A percentile compares a stretch with the other conserved stretches of the same genome.
phyloP scores from a whole-genome alignment of 1,140 invertebrate genomes.

The Drosophila bocqueti region DNA sequence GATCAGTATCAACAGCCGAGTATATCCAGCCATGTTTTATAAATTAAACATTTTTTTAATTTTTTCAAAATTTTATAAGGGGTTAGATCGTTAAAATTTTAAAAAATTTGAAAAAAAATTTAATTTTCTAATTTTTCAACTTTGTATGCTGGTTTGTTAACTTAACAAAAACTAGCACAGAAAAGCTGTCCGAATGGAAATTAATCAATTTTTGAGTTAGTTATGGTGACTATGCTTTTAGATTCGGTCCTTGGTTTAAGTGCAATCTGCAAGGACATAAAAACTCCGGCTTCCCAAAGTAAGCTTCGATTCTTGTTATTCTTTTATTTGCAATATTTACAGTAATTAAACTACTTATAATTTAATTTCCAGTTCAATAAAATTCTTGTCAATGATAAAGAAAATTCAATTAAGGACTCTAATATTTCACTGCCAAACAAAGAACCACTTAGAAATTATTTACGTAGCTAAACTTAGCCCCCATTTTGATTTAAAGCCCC shows the following conservation, averaged over 20 bases:
- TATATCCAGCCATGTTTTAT: no score
- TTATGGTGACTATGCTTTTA: not conserved
- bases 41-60: no score
- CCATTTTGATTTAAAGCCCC: conserved; percentile 8
- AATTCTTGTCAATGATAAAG: not conserved
- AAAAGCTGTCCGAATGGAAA: not conserved
- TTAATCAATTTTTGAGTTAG: not conserved
- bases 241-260: not conserved
- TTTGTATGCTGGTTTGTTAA: not conserved
- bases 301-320: not conserved
- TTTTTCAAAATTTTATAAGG: no score
- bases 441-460: not conserved
- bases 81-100: not conserved
- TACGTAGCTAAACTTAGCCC: not conserved
- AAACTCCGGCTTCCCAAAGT: not conserved
- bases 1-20: no score
- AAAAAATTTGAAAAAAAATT: not conserved
- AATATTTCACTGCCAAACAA: not conserved
- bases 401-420: not conserved
- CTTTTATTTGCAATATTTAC: not conserved
- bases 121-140: not conserved
- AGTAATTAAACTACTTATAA: no score
- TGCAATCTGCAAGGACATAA: no score
- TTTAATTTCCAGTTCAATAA: not conserved
- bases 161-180: not conserved